phyloP scores from a whole-genome alignment of 2,113 vertebrate genomes.

The Cololabis saira region DNA sequence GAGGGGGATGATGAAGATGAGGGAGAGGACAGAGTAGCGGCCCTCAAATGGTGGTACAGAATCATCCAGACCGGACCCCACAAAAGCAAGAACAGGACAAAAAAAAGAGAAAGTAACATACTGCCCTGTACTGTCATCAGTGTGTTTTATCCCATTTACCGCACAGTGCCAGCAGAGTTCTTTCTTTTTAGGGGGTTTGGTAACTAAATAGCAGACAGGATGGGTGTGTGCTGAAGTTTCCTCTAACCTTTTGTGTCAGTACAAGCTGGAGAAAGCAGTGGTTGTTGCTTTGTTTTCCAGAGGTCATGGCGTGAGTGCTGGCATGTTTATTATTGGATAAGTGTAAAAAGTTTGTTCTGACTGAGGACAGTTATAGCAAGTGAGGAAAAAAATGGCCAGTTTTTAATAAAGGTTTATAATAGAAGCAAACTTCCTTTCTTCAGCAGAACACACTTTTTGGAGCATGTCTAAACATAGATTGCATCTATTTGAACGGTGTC shows the following conservation, averaged over 20 bases:
- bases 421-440: not conserved
- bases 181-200: slow-evolving; percentile 42
- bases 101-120: not conserved
- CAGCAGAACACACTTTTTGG: not conserved
- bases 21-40: slow-evolving; percentile 21
- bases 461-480: slow-evolving; percentile 27
- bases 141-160: slow-evolving; percentile 26
- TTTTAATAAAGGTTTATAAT: not conserved
- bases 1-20: not conserved
- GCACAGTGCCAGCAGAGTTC: slow-evolving; percentile 44
- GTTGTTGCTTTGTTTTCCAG: slow-evolving; percentile 34
- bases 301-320: slow-evolving; percentile 16
- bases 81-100: slow-evolving; percentile 14
- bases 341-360: not conserved
- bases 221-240: slow-evolving; percentile 77
- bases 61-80: slow-evolving; percentile 36
- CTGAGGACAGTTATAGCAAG: not conserved
- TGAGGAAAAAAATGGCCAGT: not conserved
- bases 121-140: slow-evolving; percentile 16
- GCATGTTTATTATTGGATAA: slow-evolving; percentile 17
- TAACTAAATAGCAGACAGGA: slow-evolving; percentile 68
- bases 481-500: slow-evolving; percentile 21
- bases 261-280: slow-evolving; percentile 38
- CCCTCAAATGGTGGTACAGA: slow-evolving; percentile 68
- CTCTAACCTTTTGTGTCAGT: slow-evolving; percentile 75